Conservation (phyloP, 2,888 invertebrate genomes). For the Hydraecia micacea region DNA sequence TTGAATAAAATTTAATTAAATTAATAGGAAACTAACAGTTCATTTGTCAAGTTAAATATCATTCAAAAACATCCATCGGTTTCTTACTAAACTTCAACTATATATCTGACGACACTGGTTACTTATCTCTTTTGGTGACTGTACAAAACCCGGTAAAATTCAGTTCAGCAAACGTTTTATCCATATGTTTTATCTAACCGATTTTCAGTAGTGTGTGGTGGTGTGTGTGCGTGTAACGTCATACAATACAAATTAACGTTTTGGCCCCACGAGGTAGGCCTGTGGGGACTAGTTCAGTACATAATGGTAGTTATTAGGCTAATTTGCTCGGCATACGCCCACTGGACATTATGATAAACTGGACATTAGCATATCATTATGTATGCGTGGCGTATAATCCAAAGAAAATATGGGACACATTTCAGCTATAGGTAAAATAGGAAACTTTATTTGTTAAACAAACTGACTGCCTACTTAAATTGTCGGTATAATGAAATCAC, state of each 20-base stretch:
- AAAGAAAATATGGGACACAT: neutral
- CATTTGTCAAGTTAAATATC: too few relatives aligned
- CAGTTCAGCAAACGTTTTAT: neutral
- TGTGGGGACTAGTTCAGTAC: constrained; percentile 24
- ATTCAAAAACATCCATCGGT: too few relatives aligned
- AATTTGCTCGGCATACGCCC: constrained; percentile 33
- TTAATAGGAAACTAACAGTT: too few relatives aligned
- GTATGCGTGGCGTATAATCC: constrained; percentile 1
- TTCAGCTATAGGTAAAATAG: neutral
- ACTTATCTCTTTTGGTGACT: too few relatives aligned
- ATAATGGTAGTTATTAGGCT: constrained; percentile 29
- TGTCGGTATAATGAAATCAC: neutral
- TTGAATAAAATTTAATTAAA: too few relatives aligned
- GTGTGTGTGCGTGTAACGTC: neutral
- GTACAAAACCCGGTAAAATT: neutral
- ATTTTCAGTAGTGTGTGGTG: neutral
- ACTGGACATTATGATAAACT: constrained; percentile 29
- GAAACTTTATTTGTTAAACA: neutral
- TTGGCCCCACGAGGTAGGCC: neutral
- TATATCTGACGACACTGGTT: too few relatives aligned
- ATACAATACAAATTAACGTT: constrained; percentile 35
- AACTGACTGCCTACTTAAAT: neutral
- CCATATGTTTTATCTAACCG: neutral
- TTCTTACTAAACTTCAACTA: too few relatives aligned
- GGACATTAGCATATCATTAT: constrained; percentile 46